Base-by-base conservation (phyloP, 1,140 invertebrate genomes). In the Leguminivora glycinivorella region DNA sequence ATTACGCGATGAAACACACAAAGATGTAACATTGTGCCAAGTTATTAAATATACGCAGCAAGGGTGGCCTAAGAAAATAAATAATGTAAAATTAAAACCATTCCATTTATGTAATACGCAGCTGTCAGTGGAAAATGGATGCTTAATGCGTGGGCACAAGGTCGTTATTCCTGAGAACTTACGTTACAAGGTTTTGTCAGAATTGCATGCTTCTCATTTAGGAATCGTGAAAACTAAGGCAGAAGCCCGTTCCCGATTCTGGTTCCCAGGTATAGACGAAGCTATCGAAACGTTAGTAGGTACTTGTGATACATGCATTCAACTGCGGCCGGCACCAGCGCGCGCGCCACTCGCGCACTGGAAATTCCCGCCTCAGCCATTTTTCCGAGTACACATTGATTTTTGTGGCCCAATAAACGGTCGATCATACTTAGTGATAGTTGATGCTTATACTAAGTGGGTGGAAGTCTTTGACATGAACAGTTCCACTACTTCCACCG, bases 151-250 rank as follows among this genome's bases (percentile, higher is more conserved):
- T n/a, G n/a, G n/a, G n/a, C n/a, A n/a, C n/a, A n/a, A n/a, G n/a
- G n/a, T n/a, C n/a, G n/a, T n/a, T 10, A 7, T 75, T 80, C 31
- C 76, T 72, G 25, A n/a, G 72, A 69, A 5, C 3, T 75, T 84
- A 31, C 75, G 76, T 25, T 7, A 71, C 6, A 56, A 75, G 34
- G 63, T 90, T 58, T 70, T 91, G n/a, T 22, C 79, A 17, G 73
- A 79, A 60, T 77, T 92, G 43, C 92, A 93, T 75, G 26, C 52
- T 0, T 71, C 74, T 14, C 90, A 93, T 75, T 74, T 82, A n/a
- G 88, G 92, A 0, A 87, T 92, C 5, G 80, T 86, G 5, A 76
- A 84, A 52, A 93, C 91, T 77, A 93, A 93, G 71, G 31, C 68
- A 7, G 47, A 85, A 4, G 86, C 90, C 5, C 72, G 91, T 1